Conservation (phyloP, 2,113 vertebrate genomes). For the Rhinichthys klamathensis region DNA sequence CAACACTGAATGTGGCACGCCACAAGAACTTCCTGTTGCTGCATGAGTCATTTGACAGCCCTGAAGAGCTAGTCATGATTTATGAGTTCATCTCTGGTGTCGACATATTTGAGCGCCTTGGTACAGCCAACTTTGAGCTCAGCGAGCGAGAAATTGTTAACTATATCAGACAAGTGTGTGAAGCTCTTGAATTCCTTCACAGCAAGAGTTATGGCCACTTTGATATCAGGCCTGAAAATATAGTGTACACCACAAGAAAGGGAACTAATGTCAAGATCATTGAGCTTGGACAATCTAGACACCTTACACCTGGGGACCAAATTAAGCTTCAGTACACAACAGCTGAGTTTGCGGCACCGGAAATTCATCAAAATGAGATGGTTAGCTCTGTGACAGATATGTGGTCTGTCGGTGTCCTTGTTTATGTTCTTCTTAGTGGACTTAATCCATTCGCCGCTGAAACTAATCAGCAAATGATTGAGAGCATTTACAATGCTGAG, state of each 20-base stretch:
- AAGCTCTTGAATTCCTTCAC: constrained; percentile 91
- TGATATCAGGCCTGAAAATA: constrained; percentile 96
- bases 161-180: constrained; percentile 89
- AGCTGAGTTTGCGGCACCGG: constrained; percentile 92
- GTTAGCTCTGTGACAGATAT: constrained; percentile 94
- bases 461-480: constrained; percentile 96
- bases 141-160: constrained; percentile 89
- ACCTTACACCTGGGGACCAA: constrained; percentile 91
- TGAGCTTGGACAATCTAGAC: constrained; percentile 92
- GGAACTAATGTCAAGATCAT: constrained; percentile 91
- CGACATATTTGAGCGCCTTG: constrained; percentile 94
- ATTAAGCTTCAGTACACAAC: constrained; percentile 92
- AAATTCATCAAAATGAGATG: constrained; percentile 95
- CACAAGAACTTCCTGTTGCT: constrained; percentile 89
- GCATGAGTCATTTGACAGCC: constrained; percentile 93
- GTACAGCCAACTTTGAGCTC: constrained; percentile 87
- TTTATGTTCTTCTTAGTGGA: constrained; percentile 91
- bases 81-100: constrained; percentile 95
- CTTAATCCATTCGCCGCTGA: constrained; percentile 95
- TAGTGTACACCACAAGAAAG: constrained; percentile 91
- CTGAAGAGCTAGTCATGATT: constrained; percentile 96
- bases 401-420: constrained; percentile 94
- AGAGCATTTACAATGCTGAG: constrained; percentile 93
- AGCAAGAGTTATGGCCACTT: constrained; percentile 89
- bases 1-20: constrained; percentile 87